Evolutionary conservation across 2,113 vertebrate genomes (phyloP), one percentile per base, ranked within the genome.

Genomic region (Bufo bufo): DNA sequence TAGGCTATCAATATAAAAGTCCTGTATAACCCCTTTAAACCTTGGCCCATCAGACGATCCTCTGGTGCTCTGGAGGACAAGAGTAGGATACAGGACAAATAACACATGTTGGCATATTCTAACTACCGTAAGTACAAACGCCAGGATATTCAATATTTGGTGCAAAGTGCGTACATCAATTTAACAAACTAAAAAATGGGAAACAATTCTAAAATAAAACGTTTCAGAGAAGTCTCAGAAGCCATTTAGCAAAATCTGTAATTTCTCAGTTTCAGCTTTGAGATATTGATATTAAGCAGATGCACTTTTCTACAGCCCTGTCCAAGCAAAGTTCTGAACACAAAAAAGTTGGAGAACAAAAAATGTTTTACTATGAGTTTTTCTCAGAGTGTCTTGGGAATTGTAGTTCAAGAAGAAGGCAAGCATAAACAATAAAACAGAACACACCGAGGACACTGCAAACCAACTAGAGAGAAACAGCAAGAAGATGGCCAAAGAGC

Each of bases 211-310:
- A 11, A 86, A 79, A 78, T n/a, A 1, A 54, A 14, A 79, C 11
- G 69, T 74, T 74, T 58, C 4, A 78, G 47, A 43, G 66, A 47
- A 87, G 47, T 61, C 56, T 92, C 92, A 94, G 93, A 94, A 95
- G 94, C 93, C 91, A 90, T 92, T 88, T 92, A 93, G 90, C 56
- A 17, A 93, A 93, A 93, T 94, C 93, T 93, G 93, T 93, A 92
- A 94, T 93, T 94, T 94, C 47, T 78, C 72, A 33, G 17, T 50
- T 75, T 74, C 93, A 94, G 94, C 90, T 92, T 91, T 93, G 92
- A 91, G 92, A 92, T 83, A 90, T 92, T 93, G 92, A 95, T 94
- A 89, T 72, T 92, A 94, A 94, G 92, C 94, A 95, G 93, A 94
- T 94, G 94, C 90, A 0, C 88, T 90, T 91, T 93, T 93, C 89